Percentiles rank a stretch among this genome's conserved stretches.
Conservation (phyloP, 2,797 vertebrate genomes). For the Pseudochirops cupreus region DNA sequence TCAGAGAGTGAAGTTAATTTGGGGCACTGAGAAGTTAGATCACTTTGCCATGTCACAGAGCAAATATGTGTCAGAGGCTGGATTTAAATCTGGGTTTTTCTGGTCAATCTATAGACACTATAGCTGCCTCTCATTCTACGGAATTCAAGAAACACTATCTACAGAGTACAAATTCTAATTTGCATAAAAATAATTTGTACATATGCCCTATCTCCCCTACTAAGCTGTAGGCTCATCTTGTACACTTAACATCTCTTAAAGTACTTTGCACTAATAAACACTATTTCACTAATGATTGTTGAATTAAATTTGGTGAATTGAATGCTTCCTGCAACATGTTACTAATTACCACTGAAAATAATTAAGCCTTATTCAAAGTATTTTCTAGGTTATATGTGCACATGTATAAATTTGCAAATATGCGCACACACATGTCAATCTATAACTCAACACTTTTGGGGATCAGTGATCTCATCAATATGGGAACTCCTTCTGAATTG, state of each 20-base stretch:
- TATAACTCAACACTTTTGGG: not conserved
- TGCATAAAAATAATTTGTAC: not conserved
- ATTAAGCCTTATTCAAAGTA: not conserved
- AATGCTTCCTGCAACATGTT: slow-evolving; percentile 7
- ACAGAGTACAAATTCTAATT: not conserved
- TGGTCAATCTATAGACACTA: not conserved
- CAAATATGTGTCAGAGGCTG: not conserved
- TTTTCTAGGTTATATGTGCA: not conserved
- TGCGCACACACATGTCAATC: not conserved
- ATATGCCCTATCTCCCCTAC: not conserved
- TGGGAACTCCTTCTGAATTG: not conserved
- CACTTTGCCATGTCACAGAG: not conserved
- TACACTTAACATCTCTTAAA: not conserved
- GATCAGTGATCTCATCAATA: not conserved
- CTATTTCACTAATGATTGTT: not conserved
- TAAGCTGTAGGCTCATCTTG: not conserved
- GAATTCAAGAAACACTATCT: not conserved
- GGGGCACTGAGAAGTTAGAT: not conserved
- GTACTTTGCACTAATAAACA: not conserved
- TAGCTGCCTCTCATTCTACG: not conserved
- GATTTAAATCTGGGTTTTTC: not conserved
- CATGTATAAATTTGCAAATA: not conserved
- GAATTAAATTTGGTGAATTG: slow-evolving; percentile 4
- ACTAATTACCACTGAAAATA: not conserved
- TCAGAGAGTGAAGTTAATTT: not conserved